These are phyloP conservation scores for Pissodes strobi DNA, from an alignment of 1,140 invertebrate species.

Conservation along the genomic window DNA sequence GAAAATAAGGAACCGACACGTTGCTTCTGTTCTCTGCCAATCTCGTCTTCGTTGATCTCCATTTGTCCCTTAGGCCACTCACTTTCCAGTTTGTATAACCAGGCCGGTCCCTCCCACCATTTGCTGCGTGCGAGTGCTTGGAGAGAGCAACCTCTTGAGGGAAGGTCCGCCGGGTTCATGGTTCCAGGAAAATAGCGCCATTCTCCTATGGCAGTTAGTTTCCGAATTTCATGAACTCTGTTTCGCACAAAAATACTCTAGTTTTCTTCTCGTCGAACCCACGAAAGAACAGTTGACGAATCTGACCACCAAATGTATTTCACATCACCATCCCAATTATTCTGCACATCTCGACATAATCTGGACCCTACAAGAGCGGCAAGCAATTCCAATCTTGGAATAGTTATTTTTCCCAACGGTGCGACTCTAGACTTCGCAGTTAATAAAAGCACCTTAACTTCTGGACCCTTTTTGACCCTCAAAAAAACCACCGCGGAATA, in stretches of 20 bases:
- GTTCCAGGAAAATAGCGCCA: slow-evolving; percentile 54
- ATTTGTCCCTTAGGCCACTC: not conserved
- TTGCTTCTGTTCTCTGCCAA: no score
- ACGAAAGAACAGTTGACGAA: slow-evolving; percentile 44
- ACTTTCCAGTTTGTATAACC: no score
- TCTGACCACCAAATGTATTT: slow-evolving; percentile 27
- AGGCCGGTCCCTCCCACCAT: slow-evolving; percentile 55
- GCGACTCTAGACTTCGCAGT: slow-evolving; percentile 43
- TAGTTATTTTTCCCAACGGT: slow-evolving; percentile 41
- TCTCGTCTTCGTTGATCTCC: no score
- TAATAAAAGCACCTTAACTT: slow-evolving; percentile 29
- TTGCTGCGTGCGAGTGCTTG: slow-evolving; percentile 45
- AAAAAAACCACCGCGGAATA: slow-evolving; percentile 43
- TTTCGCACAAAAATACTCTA: slow-evolving; percentile 44
- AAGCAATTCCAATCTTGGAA: slow-evolving; percentile 44
- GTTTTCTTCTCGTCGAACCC: slow-evolving; percentile 37
- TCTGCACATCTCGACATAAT: slow-evolving; percentile 7
- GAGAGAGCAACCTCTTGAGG: slow-evolving; percentile 52
- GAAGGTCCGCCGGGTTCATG: slow-evolving; percentile 55
- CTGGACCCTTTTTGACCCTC: slow-evolving; percentile 6
- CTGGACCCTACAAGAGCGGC: slow-evolving; percentile 29
- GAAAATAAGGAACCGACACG: no score
- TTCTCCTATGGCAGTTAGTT: slow-evolving; percentile 36
- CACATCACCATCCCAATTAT: not conserved
- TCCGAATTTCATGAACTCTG: slow-evolving; percentile 49